Evolutionary conservation across 1,140 invertebrate species (phyloP).

Genomic region (Drosophila jambulina): DNA sequence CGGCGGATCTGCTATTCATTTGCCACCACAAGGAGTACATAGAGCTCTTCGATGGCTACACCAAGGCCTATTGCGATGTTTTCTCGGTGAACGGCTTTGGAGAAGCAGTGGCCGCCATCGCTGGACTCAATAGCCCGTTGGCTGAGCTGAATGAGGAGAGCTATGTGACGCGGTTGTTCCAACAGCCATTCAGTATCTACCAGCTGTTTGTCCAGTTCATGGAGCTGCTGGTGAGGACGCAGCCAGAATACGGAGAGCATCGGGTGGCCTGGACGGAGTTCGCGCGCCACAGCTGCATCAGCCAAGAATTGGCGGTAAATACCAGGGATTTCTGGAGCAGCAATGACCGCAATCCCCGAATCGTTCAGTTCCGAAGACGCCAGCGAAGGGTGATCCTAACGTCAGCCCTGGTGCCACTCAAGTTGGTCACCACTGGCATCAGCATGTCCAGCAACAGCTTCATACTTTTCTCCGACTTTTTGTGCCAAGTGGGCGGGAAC

Average conservation of each 20-base stretch:
- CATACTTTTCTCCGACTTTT: constrained; percentile 90
- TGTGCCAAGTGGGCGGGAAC: constrained; percentile 89
- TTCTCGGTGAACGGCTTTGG: constrained; percentile 87
- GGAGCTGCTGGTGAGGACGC: constrained; percentile 65
- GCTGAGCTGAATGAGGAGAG: constrained; percentile 70
- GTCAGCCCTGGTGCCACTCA: constrained; percentile 90
- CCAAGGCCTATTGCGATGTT: constrained; percentile 90
- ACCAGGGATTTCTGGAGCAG: constrained; percentile 80
- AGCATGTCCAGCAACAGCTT: constrained; percentile 89
- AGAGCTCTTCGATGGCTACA: constrained; percentile 90
- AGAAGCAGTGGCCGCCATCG: constrained; percentile 56
- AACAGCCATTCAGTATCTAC: constrained; percentile 76
- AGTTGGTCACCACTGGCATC: constrained; percentile 85
- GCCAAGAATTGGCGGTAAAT: constrained; percentile 79
- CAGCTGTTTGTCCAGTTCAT: constrained; percentile 74
- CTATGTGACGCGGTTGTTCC: constrained; percentile 69
- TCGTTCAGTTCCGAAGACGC: constrained; percentile 63
- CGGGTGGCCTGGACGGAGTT: constrained; percentile 71
- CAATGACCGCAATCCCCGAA: constrained; percentile 66
- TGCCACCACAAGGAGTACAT: constrained; percentile 90
- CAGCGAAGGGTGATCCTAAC: constrained; percentile 91
- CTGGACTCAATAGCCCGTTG: constrained; percentile 51
- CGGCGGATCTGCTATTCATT: constrained; percentile 89
- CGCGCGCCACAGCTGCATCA: constrained; percentile 69
- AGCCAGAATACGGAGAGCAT: constrained; percentile 68